These are phyloP conservation scores for Paralichthys olivaceus DNA, from an alignment of 2,113 vertebrate genomes.

Conservation along the genomic window DNA sequence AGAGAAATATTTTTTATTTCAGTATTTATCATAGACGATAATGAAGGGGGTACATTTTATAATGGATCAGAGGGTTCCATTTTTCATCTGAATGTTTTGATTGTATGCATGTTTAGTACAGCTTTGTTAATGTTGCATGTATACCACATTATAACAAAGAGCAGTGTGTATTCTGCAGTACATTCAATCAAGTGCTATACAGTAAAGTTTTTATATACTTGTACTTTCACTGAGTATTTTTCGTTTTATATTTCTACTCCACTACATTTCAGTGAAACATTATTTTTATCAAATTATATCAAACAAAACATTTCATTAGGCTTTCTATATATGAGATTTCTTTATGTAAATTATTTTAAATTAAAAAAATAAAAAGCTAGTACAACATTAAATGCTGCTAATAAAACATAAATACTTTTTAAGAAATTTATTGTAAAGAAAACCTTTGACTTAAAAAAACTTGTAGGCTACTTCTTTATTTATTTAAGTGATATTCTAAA, in stretches of 20 bases:
- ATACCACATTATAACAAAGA: background rate
- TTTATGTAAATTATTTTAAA: no score
- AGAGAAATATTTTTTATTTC: slow-evolving; percentile 8
- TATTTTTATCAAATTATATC: no score
- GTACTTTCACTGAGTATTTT: background rate
- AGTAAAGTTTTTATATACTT: background rate
- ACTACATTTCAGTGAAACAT: background rate
- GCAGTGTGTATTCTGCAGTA: background rate
- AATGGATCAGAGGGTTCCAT: background rate
- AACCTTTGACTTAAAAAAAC: background rate
- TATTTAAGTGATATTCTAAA: background rate
- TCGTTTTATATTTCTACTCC: background rate
- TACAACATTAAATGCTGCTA: no score
- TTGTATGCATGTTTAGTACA: background rate
- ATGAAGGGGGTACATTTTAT: background rate
- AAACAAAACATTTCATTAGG: no score
- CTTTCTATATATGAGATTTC: no score
- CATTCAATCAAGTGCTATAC: background rate
- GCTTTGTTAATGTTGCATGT: slow-evolving; percentile 8
- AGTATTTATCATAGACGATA: background rate
- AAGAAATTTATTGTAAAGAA: background rate
- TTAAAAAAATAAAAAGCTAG: no score
- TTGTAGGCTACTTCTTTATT: background rate
- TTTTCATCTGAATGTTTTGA: background rate
- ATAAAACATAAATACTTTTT: background rate